Conservation (phyloP, 53 echinoderm and acorn worm species). For the Paelopatides confundens region DNA sequence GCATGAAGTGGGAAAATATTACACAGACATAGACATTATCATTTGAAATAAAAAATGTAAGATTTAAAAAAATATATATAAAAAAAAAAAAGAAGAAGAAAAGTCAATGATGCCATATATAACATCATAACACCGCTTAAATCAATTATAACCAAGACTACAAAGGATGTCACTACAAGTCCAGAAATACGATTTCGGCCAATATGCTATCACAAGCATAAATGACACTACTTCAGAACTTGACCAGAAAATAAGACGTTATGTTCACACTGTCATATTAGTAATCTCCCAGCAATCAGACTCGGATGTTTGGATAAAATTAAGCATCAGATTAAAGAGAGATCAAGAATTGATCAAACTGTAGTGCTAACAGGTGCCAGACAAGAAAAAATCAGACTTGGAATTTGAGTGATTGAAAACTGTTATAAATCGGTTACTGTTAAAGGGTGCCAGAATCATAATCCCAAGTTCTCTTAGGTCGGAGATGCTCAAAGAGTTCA, state of each 20-base stretch:
- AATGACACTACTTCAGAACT: not conserved
- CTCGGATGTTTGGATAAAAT: constrained; percentile 53
- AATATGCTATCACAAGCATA: not conserved
- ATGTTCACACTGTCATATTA: not conserved
- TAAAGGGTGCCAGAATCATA: constrained; percentile 58
- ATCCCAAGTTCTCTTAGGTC: constrained; percentile 56
- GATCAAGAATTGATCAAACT: constrained; percentile 61
- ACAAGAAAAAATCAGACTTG: not conserved
- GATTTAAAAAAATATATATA: too few relatives aligned
- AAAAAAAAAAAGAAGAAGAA: too few relatives aligned
- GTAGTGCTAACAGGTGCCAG: constrained; percentile 8
- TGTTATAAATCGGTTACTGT: constrained; percentile 48
- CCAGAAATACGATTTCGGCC: too few relatives aligned
- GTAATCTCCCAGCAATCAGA: constrained; percentile 66
- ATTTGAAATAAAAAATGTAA: too few relatives aligned
- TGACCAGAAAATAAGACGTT: not conserved
- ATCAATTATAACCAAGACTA: too few relatives aligned
- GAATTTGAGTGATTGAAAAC: constrained; percentile 50
- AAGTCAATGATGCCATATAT: too few relatives aligned
- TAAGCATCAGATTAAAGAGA: not conserved
- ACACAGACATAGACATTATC: too few relatives aligned
- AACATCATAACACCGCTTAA: too few relatives aligned
- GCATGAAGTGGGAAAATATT: too few relatives aligned
- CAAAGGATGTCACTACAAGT: too few relatives aligned
- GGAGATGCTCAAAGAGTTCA: constrained; percentile 63